phyloP scores from a whole-genome alignment of 2,888 invertebrate genomes.

The Hyppa rectilinea region DNA sequence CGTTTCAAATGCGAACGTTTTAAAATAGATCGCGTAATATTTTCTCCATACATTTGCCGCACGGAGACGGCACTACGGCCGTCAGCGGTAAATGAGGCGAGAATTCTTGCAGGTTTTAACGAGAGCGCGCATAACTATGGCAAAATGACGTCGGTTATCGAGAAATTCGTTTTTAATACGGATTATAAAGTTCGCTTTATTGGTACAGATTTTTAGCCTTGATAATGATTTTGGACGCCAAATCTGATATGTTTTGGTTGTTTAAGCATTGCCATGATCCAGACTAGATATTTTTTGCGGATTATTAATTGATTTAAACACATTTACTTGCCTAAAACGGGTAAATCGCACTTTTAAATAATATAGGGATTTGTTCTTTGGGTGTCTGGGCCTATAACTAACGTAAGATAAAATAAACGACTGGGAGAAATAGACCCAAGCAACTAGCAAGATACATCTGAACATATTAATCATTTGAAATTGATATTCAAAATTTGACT shows the following conservation, averaged over 20 bases:
- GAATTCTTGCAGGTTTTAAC: slow-evolving; percentile 66
- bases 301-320: no score
- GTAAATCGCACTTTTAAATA: no score
- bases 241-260: not conserved
- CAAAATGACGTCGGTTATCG: slow-evolving; percentile 58
- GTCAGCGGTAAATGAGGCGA: slow-evolving; percentile 63
- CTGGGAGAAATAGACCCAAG: no score
- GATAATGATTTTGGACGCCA: slow-evolving; percentile 16
- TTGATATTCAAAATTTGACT: no score
- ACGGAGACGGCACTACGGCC: slow-evolving; percentile 41
- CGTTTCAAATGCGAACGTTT: slow-evolving; percentile 48
- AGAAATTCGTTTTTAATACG: slow-evolving; percentile 56
- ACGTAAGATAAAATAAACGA: no score
- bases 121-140: slow-evolving; percentile 64
- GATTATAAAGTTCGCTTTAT: slow-evolving; percentile 42
- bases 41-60: slow-evolving; percentile 60
- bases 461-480: no score
- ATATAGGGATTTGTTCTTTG: no score
- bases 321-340: no score
- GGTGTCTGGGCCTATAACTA: no score
- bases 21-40: slow-evolving; percentile 64
- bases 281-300: no score
- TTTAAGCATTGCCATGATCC: slow-evolving; percentile 6
- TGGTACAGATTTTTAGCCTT: slow-evolving; percentile 31
- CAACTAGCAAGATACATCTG: no score